These are phyloP conservation scores for Crotalus helleri DNA, from an alignment of 2,113 vertebrate species.

Conservation along the genomic window DNA sequence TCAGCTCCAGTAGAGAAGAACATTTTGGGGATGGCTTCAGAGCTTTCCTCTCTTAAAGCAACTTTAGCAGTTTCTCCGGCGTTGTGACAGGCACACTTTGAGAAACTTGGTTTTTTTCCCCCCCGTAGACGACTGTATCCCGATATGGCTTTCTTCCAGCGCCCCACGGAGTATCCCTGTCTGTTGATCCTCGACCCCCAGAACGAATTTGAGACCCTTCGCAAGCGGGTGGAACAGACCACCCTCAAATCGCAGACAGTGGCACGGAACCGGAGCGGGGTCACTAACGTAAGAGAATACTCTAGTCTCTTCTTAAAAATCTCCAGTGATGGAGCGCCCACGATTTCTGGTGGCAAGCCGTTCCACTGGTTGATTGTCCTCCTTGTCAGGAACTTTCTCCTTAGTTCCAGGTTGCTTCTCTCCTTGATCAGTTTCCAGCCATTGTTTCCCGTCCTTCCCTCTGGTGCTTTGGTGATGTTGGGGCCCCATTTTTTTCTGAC, in stretches of 20 bases:
- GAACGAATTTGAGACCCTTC: conserved; percentile 93
- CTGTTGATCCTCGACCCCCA: conserved; percentile 92
- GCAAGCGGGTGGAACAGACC: conserved; percentile 90
- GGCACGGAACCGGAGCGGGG: conserved; percentile 90
- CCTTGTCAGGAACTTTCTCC: too few relatives aligned
- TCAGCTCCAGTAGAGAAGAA: neutral
- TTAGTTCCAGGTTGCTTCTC: too few relatives aligned
- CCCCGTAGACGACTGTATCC: conserved; percentile 85
- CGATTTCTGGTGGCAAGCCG: too few relatives aligned
- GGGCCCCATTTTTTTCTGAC: neutral
- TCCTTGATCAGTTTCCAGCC: too few relatives aligned
- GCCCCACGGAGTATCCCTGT: conserved; percentile 90
- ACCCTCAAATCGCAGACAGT: conserved; percentile 94
- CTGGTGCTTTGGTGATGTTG: too few relatives aligned
- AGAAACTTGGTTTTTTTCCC: neutral
- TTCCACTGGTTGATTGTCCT: too few relatives aligned
- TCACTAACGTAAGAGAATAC: conserved; percentile 86
- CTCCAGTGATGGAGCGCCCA: too few relatives aligned
- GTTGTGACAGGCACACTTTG: neutral
- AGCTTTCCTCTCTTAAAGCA: neutral
- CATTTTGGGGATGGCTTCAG: neutral
- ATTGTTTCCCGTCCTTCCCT: too few relatives aligned
- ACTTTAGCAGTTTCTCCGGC: accelerated
- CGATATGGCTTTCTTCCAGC: conserved; percentile 97
- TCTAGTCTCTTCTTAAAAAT: too few relatives aligned